Evolutionary conservation across 2,888 invertebrate species (phyloP).

Genomic region (Proisotoma minuta): DNA sequence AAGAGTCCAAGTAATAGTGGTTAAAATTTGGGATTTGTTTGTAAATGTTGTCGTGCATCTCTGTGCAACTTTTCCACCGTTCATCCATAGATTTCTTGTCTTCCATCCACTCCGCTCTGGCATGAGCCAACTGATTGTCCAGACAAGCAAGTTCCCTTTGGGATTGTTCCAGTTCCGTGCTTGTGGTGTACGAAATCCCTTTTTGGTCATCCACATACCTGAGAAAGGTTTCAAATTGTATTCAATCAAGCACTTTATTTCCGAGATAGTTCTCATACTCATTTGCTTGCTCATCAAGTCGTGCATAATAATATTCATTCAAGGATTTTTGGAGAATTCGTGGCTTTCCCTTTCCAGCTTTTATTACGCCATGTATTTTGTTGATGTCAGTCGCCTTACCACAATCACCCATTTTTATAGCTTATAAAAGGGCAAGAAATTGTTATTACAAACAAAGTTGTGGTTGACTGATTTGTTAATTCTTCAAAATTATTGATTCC

Average conservation of each 20-base stretch:
- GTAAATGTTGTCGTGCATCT: conserved; percentile 18
- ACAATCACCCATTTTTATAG: neutral
- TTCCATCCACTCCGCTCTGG: conserved; percentile 24
- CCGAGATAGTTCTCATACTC: conserved; percentile 20
- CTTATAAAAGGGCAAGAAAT: no score
- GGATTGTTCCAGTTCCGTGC: conserved; percentile 32
- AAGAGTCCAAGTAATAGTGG: conserved; percentile 39
- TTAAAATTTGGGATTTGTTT: conserved; percentile 36
- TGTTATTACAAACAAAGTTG: no score
- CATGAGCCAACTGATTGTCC: conserved; percentile 38
- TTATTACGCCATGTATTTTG: no score
- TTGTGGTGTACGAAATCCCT: conserved; percentile 25
- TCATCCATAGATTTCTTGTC: conserved; percentile 24
- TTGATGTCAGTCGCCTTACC: neutral
- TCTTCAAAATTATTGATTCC: no score
- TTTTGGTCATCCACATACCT: conserved; percentile 16
- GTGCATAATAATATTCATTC: conserved; percentile 38
- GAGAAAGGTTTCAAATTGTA: conserved; percentile 1
- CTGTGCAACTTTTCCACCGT: conserved; percentile 36
- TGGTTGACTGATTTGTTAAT: no score
- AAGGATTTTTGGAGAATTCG: conserved; percentile 27
- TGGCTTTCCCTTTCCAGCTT: no score
- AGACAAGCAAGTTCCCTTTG: conserved; percentile 39
- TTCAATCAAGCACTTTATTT: conserved; percentile 1
- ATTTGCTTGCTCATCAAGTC: conserved; percentile 25